Conservation (phyloP, 2,113 vertebrate species). For the Seriola quinqueradiata region DNA sequence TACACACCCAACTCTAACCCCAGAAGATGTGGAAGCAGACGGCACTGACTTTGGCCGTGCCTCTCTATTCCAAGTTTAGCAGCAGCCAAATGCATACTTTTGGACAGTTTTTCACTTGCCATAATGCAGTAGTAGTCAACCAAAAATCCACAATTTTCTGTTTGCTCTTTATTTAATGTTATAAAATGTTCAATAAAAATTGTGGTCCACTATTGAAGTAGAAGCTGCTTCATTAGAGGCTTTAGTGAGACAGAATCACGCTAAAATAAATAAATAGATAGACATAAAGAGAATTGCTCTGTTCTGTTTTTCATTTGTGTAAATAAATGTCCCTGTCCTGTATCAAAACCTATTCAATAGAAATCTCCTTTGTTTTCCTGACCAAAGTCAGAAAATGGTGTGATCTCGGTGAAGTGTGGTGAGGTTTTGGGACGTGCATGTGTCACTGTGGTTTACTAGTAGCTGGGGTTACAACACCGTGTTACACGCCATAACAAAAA, state of each 20-base stretch:
- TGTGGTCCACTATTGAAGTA: too few relatives aligned
- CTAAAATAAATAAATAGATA: too few relatives aligned
- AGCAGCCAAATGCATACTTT: not conserved
- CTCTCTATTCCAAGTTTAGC: not conserved
- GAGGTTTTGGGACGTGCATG: conserved; percentile 10
- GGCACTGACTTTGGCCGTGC: too few relatives aligned
- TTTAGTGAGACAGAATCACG: too few relatives aligned
- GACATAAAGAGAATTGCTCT: too few relatives aligned
- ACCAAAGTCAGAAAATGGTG: not conserved
- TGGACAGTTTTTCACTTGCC: not conserved
- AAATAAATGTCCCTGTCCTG: not conserved
- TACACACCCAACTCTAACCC: not conserved
- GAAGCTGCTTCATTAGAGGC: too few relatives aligned
- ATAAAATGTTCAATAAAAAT: not conserved
- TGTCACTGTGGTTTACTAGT: conserved; percentile 16
- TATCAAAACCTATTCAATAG: not conserved
- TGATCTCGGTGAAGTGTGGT: not conserved
- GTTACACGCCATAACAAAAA: conserved; percentile 25
- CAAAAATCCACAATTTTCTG: too few relatives aligned
- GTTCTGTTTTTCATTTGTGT: not conserved
- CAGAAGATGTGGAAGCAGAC: too few relatives aligned
- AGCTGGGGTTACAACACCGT: not conserved
- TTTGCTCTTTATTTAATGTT: too few relatives aligned
- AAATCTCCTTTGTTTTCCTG: not conserved
- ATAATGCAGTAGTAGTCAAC: too few relatives aligned